phyloP scores from a whole-genome alignment of 2,888 invertebrate species.

The Suillia variegata region DNA sequence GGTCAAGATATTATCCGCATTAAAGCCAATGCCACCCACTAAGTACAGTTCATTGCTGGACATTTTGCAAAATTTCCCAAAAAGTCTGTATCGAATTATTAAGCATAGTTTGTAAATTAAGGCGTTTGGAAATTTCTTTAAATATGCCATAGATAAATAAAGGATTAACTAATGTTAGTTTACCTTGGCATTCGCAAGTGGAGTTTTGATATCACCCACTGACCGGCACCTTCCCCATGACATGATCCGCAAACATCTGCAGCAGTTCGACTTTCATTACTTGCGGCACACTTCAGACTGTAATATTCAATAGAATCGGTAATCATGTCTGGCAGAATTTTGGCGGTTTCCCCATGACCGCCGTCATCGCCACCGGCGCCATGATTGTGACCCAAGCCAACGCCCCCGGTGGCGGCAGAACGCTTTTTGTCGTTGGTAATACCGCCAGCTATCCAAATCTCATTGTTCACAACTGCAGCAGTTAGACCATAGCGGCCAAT shows the following conservation, averaged over 20 bases:
- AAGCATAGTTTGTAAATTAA: too few relatives aligned
- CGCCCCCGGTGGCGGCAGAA: neutral
- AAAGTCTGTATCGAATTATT: constrained; percentile 51
- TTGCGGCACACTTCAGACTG: constrained; percentile 27
- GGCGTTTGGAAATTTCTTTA: too few relatives aligned
- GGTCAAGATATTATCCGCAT: constrained; percentile 27
- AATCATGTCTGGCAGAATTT: constrained; percentile 33
- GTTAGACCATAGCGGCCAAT: constrained; percentile 43
- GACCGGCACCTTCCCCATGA: constrained; percentile 3
- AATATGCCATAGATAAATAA: constrained; percentile 9
- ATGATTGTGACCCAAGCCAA: neutral
- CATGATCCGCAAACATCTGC: neutral
- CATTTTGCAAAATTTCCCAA: constrained; percentile 65
- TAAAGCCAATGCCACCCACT: constrained; percentile 69
- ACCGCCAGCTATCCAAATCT: constrained; percentile 77
- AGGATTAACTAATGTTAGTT: constrained; percentile 8
- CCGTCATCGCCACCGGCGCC: constrained; percentile 1
- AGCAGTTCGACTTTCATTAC: constrained; percentile 9
- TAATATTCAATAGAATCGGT: constrained; percentile 42
- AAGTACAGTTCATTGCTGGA: constrained; percentile 67
- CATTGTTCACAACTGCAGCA: constrained; percentile 37
- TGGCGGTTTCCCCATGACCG: constrained; percentile 21
- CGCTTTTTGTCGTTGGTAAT: constrained; percentile 59
- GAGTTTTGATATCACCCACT: constrained; percentile 31
- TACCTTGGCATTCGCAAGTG: constrained; percentile 36